Conservation (phyloP, 1,140 invertebrate genomes). For the Stegodyphus dumicola region DNA sequence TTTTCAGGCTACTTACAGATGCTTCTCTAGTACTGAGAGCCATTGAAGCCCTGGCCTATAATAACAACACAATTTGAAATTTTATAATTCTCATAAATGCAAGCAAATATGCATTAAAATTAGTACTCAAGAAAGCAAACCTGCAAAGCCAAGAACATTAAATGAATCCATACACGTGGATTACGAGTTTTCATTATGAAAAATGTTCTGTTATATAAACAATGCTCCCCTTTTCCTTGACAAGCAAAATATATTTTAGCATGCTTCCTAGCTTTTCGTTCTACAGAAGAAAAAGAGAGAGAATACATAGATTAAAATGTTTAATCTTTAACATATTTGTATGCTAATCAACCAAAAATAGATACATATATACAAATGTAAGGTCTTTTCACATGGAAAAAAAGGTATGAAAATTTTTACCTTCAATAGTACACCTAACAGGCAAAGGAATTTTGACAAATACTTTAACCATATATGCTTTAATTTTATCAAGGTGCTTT, state of each 20-base stretch:
- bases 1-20: conserved; percentile 84
- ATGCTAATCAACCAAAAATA: background rate
- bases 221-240: conserved; percentile 85
- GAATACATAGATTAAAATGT: background rate
- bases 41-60: conserved; percentile 79
- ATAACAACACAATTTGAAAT: conserved; percentile 8
- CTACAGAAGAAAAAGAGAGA: conserved; percentile 67
- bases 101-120: background rate
- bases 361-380: background rate
- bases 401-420: conserved; percentile 69
- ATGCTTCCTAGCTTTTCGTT: conserved; percentile 84
- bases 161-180: conserved; percentile 91
- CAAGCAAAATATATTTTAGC: conserved; percentile 91
- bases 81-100: background rate
- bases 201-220: conserved; percentile 86
- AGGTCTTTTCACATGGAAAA: background rate
- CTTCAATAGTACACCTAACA: conserved; percentile 90
- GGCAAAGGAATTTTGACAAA: conserved; percentile 86
- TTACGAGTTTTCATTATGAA: conserved; percentile 89
- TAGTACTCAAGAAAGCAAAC: conserved; percentile 66
- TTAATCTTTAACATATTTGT: background rate
- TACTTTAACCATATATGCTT: conserved; percentile 88
- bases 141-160: conserved; percentile 93
- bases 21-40: conserved; percentile 86
- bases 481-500: conserved; percentile 91